Conservation (phyloP, 1,140 invertebrate species). For the Drosophila insularis region DNA sequence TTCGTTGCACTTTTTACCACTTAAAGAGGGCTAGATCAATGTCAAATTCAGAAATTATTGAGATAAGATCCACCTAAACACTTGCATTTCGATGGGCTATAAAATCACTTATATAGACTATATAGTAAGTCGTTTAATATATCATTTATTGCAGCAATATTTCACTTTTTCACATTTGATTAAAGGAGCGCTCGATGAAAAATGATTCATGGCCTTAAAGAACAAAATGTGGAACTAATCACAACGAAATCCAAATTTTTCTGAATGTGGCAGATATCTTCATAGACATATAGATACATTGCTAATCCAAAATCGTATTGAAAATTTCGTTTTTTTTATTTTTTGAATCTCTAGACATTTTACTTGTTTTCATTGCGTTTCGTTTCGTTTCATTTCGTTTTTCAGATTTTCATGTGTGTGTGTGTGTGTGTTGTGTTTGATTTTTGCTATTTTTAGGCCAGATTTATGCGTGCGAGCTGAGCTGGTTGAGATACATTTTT, state of each 20-base stretch:
- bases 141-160: no score
- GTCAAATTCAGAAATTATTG: not conserved
- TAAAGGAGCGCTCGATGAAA: no score
- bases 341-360: conserved; percentile 19
- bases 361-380: conserved; percentile 43
- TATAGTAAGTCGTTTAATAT: no score
- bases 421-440: conserved; percentile 18
- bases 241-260: not conserved
- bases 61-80: not conserved
- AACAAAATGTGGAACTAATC: not conserved
- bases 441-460: conserved; percentile 62
- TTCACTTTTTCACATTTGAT: no score
- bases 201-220: no score
- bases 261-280: not conserved
- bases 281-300: not conserved
- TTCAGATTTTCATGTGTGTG: conserved; percentile 10
- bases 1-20: not conserved
- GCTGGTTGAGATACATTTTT: conserved; percentile 49
- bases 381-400: conserved; percentile 41
- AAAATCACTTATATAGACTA: not conserved
- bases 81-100: not conserved
- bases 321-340: conserved; percentile 36
- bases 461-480: conserved; percentile 55
- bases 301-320: conserved; percentile 13
- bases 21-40: not conserved